phyloP scores from a whole-genome alignment of 2,888 invertebrate species.

The Salpingus planirostris region DNA sequence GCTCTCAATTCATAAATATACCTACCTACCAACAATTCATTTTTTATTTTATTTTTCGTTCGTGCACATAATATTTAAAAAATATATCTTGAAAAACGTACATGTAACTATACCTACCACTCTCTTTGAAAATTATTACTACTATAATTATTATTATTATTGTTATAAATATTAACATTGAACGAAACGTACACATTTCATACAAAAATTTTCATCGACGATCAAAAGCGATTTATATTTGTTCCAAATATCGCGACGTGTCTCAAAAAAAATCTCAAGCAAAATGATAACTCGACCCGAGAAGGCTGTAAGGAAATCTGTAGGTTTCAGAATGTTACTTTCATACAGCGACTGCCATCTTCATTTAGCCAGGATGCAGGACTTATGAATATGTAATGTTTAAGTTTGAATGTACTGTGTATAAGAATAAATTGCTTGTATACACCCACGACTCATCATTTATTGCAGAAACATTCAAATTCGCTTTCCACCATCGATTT shows the following conservation, averaged over 20 bases:
- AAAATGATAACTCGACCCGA: conserved; percentile 12
- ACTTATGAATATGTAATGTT: conserved; percentile 33
- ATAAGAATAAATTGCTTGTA: conserved; percentile 42
- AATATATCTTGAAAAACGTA: conserved; percentile 22
- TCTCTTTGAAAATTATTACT: conserved; percentile 25
- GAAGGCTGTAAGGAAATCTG: conserved; percentile 24
- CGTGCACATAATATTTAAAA: conserved; percentile 32
- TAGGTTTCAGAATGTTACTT: conserved; percentile 28
- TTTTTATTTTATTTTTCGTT: conserved; percentile 31
- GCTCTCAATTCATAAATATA: too few species aligned
- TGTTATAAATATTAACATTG: conserved; percentile 15
- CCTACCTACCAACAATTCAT: too few species aligned
- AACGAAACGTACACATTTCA: conserved; percentile 31
- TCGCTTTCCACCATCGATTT: conserved; percentile 2
- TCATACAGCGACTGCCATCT: conserved; percentile 19
- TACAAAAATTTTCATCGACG: conserved; percentile 15
- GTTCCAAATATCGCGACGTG: conserved; percentile 21
- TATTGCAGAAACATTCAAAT: too few species aligned
- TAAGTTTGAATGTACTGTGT: conserved; percentile 41
- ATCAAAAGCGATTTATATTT: conserved; percentile 24
- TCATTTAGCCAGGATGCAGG: conserved; percentile 23
- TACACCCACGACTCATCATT: too few species aligned
- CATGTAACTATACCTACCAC: conserved; percentile 24
- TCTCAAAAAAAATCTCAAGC: conserved; percentile 10
- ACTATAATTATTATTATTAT: conserved; percentile 7